Conservation (phyloP, 2,113 vertebrate genomes). For the Ochotona curzoniae region DNA sequence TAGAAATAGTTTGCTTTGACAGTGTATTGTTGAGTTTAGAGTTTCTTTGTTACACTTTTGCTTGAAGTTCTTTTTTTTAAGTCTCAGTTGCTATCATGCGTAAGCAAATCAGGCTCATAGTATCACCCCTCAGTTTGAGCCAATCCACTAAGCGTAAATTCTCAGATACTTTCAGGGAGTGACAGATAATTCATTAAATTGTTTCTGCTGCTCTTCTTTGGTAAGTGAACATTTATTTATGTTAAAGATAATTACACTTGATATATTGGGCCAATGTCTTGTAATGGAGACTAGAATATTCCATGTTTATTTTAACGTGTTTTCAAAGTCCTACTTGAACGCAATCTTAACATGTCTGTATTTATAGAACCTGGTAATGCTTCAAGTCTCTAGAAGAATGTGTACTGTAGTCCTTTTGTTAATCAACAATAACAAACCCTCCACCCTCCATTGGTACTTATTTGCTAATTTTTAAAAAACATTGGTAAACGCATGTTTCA, state of each 20-base stretch:
- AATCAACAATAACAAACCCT: not conserved
- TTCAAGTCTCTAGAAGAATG: not conserved
- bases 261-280: constrained; percentile 8
- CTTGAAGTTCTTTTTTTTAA: constrained; percentile 12
- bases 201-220: constrained; percentile 27
- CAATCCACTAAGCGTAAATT: constrained; percentile 13
- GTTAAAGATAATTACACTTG: constrained; percentile 1
- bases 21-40: constrained; percentile 40
- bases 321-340: not conserved
- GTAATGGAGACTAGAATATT: constrained; percentile 3
- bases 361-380: constrained; percentile 41
- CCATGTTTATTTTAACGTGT: not conserved
- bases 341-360: not conserved
- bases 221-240: not conserved
- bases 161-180: constrained; percentile 9
- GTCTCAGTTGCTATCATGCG: not conserved
- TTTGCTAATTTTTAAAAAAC: constrained; percentile 27
- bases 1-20: not conserved
- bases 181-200: constrained; percentile 39
- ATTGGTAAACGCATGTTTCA: not conserved
- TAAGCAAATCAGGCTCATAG: constrained; percentile 22
- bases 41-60: constrained; percentile 25
- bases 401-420: constrained; percentile 28
- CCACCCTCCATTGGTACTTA: not conserved
- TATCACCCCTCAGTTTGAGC: not conserved